Evolutionary conservation across 2,888 invertebrate species (phyloP), one percentile per base, ranked within the genome.

Genomic region (Synergus itoensis): DNA sequence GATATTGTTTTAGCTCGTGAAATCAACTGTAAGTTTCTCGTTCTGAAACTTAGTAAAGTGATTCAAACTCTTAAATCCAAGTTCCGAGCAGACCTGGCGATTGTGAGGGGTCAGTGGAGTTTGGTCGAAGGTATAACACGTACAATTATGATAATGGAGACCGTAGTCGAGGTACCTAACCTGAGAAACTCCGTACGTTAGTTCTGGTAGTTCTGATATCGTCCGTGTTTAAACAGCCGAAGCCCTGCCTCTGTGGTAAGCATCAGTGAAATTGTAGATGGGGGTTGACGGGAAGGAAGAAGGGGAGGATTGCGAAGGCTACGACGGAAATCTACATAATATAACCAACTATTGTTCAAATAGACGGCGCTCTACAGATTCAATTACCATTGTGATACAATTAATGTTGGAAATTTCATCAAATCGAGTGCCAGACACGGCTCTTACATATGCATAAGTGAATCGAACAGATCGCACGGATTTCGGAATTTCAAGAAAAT

Each of bases 301-400:
- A 86, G 87, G 86, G 86, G 86, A 85, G 86, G 85, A 81, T 85
- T 86, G 86, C 87, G 88, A 88, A 88, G 87, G 90, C 90, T 87
- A 87, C 87, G 89, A 84, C 86, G 88, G 88, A 92, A 92, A 92
- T 92, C 91, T 92, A 91, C 91, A 92, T 92, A 92, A 92, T 92
- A 92, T 92, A 92, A 92, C 92, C 92, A 92, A 92, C 92, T 92
- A 92, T 92, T 92, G 91, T 92, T 92, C 92, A 92, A 92, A 92
- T 92, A 92, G 91, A 92, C 91, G 91, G 89, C 88, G 91, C 91
- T 90, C 89, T 88, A 89, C 90, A 92, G 91, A 92, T 92, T 92
- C 91, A 92, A 92, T 92, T 92, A 92, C 92, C 92, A 92, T 92
- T 92, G 92, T 91, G 92, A 91, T 92, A 92, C 92, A 92, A 92